Evolutionary conservation across 1,140 invertebrate species (phyloP).

Genomic region (Magallana ariakensis): DNA sequence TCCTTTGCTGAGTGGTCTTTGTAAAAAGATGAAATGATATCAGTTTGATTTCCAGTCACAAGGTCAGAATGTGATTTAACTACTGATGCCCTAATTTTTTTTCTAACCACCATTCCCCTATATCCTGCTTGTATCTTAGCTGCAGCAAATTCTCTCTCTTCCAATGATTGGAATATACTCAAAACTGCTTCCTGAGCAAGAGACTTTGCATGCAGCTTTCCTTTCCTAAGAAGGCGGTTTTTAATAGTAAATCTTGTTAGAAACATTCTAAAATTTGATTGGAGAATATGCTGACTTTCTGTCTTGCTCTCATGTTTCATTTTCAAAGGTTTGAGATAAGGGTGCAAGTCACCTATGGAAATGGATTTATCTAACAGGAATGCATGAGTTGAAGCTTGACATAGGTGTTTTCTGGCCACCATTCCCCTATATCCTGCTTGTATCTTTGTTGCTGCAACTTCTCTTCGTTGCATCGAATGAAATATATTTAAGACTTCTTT

Average conservation of each 20-base stretch:
- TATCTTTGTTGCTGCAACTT: constrained; percentile 80
- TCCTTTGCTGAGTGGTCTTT: neutral
- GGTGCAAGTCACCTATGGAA: too few relatives aligned
- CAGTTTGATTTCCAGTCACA: too few relatives aligned
- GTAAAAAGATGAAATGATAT: too few relatives aligned
- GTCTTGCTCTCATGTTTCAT: neutral
- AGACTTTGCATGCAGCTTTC: constrained; percentile 18
- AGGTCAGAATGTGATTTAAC: too few relatives aligned
- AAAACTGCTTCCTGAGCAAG: constrained; percentile 48
- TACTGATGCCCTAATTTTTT: too few relatives aligned
- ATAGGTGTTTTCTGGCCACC: constrained; percentile 84
- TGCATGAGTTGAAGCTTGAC: constrained; percentile 61
- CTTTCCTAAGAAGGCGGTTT: constrained; percentile 18
- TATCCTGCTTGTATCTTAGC: constrained; percentile 65
- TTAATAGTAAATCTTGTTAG: neutral
- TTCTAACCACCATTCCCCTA: neutral
- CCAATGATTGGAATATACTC: constrained; percentile 32
- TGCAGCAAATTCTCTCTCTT: constrained; percentile 78
- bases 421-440: constrained; percentile 26
- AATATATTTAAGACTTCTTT: constrained; percentile 48
- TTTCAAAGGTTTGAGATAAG: too few relatives aligned
- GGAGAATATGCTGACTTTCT: neutral
- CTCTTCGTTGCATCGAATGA: constrained; percentile 41
- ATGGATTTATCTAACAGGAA: too few relatives aligned
- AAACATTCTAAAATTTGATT: constrained; percentile 16